Evolutionary conservation across 2,888 invertebrate species (phyloP), one percentile per base, ranked within the genome.

Genomic region (Carpatolechia fugitivella): DNA sequence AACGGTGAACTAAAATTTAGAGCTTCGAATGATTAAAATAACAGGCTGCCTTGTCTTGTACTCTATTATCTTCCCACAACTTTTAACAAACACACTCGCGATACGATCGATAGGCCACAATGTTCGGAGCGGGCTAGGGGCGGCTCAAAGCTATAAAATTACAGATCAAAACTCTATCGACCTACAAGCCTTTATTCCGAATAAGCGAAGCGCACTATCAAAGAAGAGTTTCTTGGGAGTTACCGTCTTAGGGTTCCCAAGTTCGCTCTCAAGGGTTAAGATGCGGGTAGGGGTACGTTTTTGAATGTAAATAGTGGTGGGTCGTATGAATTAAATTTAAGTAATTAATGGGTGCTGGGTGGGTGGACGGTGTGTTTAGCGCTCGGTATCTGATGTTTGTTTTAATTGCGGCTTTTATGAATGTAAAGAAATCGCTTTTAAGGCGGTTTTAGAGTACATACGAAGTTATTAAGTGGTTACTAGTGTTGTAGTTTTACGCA

Each of bases 281-380:
- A 86, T 86, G 85, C 86, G 88, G 87, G 87, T 75, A 72, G 73
- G 82, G 80, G 69, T 72, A 75, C 79, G 82, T 86, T 88, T 88
- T 87, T 87, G 87, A 88, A 88, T 88, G 89, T 89, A 89, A 90
- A 90, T 89, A 89, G 86, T 85, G 84, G 84, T 66, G 74, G 82
- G 80, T 77, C 84, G 82, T 86, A 89, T 88, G 88, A 90, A 89
- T 89, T 89, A 85, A 85, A 88, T 89, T 88, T 89, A 85, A 89
- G 89, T 90, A 89, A 90, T 90, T 90, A 90, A 88, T 86, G 82
- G 85, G 70, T 68, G 75, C 75, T 56, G 60, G 60, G 62, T 65
- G 60, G 65, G 59, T 66, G 35, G 38, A 47, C 47, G 31, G 16
- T 1, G 29, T n/a, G 46, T 62, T 62, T 52, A 61, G 59, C 61